Evolutionary conservation across 2,888 invertebrate species (phyloP).

Genomic region (Polylopha cassiicola): DNA sequence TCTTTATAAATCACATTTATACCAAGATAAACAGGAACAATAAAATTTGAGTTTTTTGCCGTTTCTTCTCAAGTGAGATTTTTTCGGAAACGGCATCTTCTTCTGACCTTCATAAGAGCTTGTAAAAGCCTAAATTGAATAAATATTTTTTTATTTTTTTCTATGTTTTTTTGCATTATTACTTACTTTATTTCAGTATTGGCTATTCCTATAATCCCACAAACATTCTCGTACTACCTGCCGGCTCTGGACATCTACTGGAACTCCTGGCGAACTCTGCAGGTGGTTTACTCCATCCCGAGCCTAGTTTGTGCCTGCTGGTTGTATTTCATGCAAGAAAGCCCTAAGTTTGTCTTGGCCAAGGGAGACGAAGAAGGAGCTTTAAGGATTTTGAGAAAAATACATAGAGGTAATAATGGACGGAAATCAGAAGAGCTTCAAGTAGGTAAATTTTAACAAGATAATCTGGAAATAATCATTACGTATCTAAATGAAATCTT

Average conservation of each 20-base stretch:
- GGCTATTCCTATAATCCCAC: slow-evolving; percentile 81
- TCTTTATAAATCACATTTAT: too few species aligned
- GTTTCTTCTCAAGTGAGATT: too few species aligned
- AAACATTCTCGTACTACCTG: slow-evolving; percentile 52
- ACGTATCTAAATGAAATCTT: too few species aligned
- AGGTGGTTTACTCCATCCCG: slow-evolving; percentile 80
- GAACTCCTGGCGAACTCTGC: slow-evolving; percentile 84
- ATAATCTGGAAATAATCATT: too few species aligned
- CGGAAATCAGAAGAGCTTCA: slow-evolving; percentile 33
- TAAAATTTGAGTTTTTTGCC: too few species aligned
- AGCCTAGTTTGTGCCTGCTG: slow-evolving; percentile 76
- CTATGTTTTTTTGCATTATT: background rate
- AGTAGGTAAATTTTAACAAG: too few species aligned
- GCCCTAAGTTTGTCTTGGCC: slow-evolving; percentile 83
- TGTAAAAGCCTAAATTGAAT: too few species aligned
- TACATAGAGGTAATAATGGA: slow-evolving; percentile 47
- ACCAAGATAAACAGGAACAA: too few species aligned
- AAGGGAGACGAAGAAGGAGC: slow-evolving; percentile 77
- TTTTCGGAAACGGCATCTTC: too few species aligned
- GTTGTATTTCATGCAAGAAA: slow-evolving; percentile 81
- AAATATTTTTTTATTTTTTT: too few species aligned
- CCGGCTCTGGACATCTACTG: slow-evolving; percentile 69
- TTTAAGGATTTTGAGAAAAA: slow-evolving; percentile 51
- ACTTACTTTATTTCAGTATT: slow-evolving; percentile 57
- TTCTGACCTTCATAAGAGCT: too few species aligned